Base-by-base conservation (phyloP, 2,113 vertebrate genomes). In the Melospiza georgiana region DNA sequence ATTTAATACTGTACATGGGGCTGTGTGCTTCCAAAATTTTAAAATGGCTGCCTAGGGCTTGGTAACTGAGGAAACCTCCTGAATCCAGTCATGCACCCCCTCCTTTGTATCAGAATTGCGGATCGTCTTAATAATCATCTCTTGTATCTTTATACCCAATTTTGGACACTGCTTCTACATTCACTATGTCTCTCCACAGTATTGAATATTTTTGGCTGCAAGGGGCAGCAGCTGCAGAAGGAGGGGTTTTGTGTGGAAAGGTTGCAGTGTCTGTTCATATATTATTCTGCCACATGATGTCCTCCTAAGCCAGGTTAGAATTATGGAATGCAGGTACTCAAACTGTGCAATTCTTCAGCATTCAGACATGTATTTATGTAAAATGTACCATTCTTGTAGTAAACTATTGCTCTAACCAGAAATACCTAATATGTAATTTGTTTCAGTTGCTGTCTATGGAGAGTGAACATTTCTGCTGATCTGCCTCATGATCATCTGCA, bases 271-370 rank as follows among this genome's bases (percentile, higher is more conserved):
- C 57, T 71, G n/a, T 51, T 88, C 37, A 33, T 96, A 14, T 61
- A 27, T 77, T 54, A 31, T 95, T 89, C 90, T 95, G 82, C 97
- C 97, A 97, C 97, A 82, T 55, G 97, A 89, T 97, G 96, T 96
- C 96, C 84, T 92, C 79, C 91, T 96, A 96, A 96, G 8, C 86
- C 88, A 88, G 77, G 75, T 77, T 90, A 93, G 63, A 87, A 22
- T 44, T 55, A 37, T 15, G 5, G 11, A 78, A 52, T 59, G 30
- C 52, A 21, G 10, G 5, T 41, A 20, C 6, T 86, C 62, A 25
- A 59, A 5, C 44, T 24, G 25, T 24, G 25, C 75, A 75, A 41
- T 87, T 81, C 58, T 85, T 33, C 71, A 39, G 22, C 28, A 57
- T 71, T 90, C 49, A 87, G 41, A 46, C 3, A 8, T 33, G 16